Conservation (phyloP, 1,140 invertebrate species). For the Drosophila ohnishii region DNA sequence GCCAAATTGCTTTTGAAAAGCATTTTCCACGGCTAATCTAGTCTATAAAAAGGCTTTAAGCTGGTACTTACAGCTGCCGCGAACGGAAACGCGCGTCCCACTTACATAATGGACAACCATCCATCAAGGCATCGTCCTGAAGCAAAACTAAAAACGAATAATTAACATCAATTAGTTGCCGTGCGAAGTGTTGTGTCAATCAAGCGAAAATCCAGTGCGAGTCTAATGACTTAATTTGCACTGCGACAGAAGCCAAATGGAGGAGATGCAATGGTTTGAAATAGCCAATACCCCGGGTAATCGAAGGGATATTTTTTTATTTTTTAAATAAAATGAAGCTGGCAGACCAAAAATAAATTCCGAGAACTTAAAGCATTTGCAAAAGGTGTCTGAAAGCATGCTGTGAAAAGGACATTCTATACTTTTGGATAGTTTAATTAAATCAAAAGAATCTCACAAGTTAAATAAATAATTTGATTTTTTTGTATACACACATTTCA, state of each 20-base stretch:
- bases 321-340: too few species aligned
- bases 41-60: conserved; percentile 38
- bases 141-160: conserved; percentile 52
- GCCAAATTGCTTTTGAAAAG: conserved; percentile 39
- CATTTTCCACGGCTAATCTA: conserved; percentile 40
- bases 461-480: too few species aligned
- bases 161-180: conserved; percentile 74
- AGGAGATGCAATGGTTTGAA: neutral
- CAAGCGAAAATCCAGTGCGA: conserved; percentile 41
- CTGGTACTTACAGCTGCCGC: conserved; percentile 17
- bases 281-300: neutral
- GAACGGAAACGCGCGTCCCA: neutral
- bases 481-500: neutral
- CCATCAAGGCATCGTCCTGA: conserved; percentile 53
- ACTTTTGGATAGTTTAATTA: neutral
- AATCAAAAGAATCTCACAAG: too few species aligned
- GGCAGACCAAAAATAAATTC: fast-evolving
- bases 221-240: conserved; percentile 59
- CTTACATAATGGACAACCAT: conserved; percentile 23
- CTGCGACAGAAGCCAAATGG: conserved; percentile 11
- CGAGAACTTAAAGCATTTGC: too few species aligned
- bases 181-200: conserved; percentile 65
- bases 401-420: neutral
- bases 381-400: neutral
- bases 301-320: too few species aligned